These are phyloP conservation scores for Odontesthes bonariensis DNA, from an alignment of 2,113 vertebrate species.

Conservation along the genomic window DNA sequence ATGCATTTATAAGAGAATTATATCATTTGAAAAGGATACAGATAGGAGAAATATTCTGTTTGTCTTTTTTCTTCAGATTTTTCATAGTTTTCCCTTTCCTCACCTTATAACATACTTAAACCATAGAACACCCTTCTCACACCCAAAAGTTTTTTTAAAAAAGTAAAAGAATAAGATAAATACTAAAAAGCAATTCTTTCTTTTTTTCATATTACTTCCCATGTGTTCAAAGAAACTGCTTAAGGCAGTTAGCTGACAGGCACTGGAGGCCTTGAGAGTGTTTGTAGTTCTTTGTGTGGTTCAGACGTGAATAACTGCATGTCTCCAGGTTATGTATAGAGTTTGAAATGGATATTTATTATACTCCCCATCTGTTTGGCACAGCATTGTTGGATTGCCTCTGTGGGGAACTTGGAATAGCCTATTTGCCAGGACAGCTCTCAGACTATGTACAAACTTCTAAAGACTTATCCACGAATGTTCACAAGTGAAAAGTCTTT, in stretches of 20 bases:
- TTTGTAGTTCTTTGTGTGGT: constrained; percentile 52
- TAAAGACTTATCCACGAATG: not conserved
- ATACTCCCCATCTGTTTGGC: constrained; percentile 14
- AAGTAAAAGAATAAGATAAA: constrained; percentile 11
- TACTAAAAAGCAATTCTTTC: constrained; percentile 33
- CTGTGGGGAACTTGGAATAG: constrained; percentile 17
- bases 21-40: constrained; percentile 2
- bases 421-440: not conserved
- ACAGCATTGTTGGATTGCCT: constrained; percentile 28
- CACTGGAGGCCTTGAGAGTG: constrained; percentile 44
- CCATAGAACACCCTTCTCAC: not conserved
- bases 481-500: constrained; percentile 11
- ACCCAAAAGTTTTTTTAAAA: not conserved
- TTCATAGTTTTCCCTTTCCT: constrained; percentile 13
- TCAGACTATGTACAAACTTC: constrained; percentile 2
- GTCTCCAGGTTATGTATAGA: constrained; percentile 43
- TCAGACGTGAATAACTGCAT: constrained; percentile 40
- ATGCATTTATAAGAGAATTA: constrained; percentile 1
- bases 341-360: constrained; percentile 55
- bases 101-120: constrained; percentile 26
- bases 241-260: constrained; percentile 54
- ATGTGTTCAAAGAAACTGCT: constrained; percentile 62
- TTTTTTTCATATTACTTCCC: constrained; percentile 47
- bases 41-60: not conserved
- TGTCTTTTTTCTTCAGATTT: constrained; percentile 6